Evolutionary conservation across 2,797 vertebrate genomes (phyloP), one percentile per base, ranked within the genome.

Genomic region (Gymnothorax javanicus): DNA sequence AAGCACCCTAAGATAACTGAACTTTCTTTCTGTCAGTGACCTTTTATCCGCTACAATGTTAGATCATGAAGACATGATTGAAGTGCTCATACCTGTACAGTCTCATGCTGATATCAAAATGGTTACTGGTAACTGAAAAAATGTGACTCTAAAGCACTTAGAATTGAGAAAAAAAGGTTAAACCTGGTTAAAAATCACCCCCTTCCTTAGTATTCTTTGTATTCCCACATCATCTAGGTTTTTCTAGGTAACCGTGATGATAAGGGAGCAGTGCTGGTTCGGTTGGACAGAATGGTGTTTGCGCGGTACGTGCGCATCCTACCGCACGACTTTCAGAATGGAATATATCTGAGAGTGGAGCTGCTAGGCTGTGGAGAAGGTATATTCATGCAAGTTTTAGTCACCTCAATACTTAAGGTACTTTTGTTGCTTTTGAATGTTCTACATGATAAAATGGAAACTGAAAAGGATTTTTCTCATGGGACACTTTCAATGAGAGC

Each of bases 281-380:
- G 91, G 0, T 94, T 98, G 73, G 93, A 94, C 92, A 94, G 88
- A 86, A 95, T 95, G 94, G 95, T 98, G 88, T 94, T 87, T 0
- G 95, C 96, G 0, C 96, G 4, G 83, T 96, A 95, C 2, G 89
- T 98, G 62, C 96, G 97, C 8, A 87, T 98, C 86, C 89, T 97
- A 25, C 97, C 97, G 0, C 96, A 91, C 0, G 94, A 95, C 87
- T 95, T 95, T 88, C 93, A 95, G 86, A 94, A 91, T 0, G 91
- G 94, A 86, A 93, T 96, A 88, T 96, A 96, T 90, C 94, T 97
- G 57, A 92, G 94, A 0, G 89, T 95, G 0, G 97, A 98, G 92
- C 92, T 98, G 73, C 96, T 98, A 94, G 98, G 98, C 91, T 98
- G 97, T 67, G 93, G 92, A 11, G 95, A 94, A 23, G 94, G 96